A percentile compares a stretch with the other conserved stretches of the same genome.
Conservation (phyloP, 2,113 vertebrate species). For the Trichechus manatus region DNA sequence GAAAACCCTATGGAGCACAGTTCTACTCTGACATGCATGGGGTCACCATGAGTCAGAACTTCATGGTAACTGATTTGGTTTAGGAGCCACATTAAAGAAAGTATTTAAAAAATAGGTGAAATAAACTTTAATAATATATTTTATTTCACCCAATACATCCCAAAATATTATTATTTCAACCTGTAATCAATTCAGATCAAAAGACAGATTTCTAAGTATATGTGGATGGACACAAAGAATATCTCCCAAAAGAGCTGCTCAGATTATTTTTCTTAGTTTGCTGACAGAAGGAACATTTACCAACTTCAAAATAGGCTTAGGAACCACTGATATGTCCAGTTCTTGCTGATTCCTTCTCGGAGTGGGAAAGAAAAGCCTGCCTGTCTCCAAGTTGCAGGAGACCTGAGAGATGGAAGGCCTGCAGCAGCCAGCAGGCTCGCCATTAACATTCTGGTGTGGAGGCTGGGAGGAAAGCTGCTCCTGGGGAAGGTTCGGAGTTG, state of each 20-base stretch:
- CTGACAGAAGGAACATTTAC: conserved; percentile 42
- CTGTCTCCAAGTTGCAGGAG: background rate
- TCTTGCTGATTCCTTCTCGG: background rate
- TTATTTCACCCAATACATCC: background rate
- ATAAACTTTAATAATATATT: background rate
- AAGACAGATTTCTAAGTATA: background rate
- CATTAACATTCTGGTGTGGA: background rate
- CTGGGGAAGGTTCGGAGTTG: background rate
- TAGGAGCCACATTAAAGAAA: background rate
- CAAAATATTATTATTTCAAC: background rate
- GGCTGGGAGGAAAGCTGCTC: background rate
- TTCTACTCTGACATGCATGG: too few species aligned
- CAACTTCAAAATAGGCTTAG: background rate
- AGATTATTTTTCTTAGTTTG: conserved; percentile 37
- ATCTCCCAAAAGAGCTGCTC: background rate
- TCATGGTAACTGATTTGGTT: too few species aligned
- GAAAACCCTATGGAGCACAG: too few species aligned
- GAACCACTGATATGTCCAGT: background rate
- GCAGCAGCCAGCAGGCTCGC: background rate
- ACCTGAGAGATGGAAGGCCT: background rate
- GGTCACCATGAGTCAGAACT: too few species aligned
- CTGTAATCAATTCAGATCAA: background rate
- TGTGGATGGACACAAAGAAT: background rate
- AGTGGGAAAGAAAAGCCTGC: background rate
- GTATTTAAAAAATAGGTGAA: background rate